Evolutionary conservation across 2,797 vertebrate species (phyloP).

Genomic region (Mormyrus proboscirostris): DNA sequence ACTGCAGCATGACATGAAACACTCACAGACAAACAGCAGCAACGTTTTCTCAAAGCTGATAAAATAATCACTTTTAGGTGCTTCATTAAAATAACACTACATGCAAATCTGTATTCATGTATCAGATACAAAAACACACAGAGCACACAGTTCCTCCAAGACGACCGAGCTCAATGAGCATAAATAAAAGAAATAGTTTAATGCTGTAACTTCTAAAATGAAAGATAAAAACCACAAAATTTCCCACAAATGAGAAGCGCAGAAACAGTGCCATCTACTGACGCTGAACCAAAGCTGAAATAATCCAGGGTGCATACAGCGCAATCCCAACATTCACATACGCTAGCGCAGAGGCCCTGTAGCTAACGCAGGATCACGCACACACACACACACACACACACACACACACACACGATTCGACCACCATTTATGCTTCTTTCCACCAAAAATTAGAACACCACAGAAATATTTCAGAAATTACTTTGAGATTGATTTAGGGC

Average conservation of each 20-base stretch:
- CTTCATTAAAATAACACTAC: not conserved
- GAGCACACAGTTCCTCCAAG: not conserved
- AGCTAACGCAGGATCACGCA: not conserved
- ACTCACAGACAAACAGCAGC: not conserved
- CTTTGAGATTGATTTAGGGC: not conserved
- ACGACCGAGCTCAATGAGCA: not conserved
- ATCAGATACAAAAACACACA: not conserved
- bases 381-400: not conserved
- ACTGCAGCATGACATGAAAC: not conserved
- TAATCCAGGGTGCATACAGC: not conserved
- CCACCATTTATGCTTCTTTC: not conserved
- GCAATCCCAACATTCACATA: not conserved
- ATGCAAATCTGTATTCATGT: not conserved
- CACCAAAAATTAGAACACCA: not conserved
- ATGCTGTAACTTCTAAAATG: not conserved
- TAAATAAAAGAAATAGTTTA: not conserved
- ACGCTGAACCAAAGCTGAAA: not conserved
- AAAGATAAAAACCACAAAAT: not conserved
- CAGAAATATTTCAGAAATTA: not conserved
- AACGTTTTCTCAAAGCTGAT: not conserved
- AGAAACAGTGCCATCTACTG: conserved; percentile 13
- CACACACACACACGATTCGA: not conserved
- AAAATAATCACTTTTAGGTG: not conserved
- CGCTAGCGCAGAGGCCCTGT: not conserved
- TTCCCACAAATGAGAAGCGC: not conserved